Evolutionary conservation across 1,140 invertebrate genomes (phyloP).

Genomic region (Fragariocoptes setiger): DNA sequence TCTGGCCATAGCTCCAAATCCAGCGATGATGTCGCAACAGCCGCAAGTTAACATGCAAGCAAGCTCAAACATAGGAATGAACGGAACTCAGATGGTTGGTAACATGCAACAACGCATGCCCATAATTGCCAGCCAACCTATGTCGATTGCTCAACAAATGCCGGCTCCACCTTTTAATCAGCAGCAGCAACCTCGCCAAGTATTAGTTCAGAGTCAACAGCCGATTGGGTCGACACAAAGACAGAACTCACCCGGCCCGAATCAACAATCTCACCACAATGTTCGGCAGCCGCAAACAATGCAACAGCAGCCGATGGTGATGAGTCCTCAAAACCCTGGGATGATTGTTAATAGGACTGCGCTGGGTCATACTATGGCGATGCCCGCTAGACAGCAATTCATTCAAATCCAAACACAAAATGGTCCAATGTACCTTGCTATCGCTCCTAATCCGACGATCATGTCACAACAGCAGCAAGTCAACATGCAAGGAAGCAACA

Average conservation of each 20-base stretch:
- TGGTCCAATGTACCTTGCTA: slow-evolving; percentile 19
- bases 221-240: not conserved
- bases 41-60: not conserved
- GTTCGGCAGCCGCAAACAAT: not conserved
- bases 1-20: not conserved
- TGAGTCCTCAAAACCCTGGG: slow-evolving; percentile 7
- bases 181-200: not conserved
- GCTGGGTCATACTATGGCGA: not conserved
- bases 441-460: slow-evolving; percentile 1
- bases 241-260: not conserved
- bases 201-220: not conserved
- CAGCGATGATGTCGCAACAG: not conserved
- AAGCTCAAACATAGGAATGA: too few species aligned
- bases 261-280: not conserved
- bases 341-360: slow-evolving; percentile 1
- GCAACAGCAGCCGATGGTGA: not conserved
- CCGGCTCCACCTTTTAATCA: not conserved
- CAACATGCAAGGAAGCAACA: not conserved
- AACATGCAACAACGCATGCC: not conserved
- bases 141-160: not conserved
- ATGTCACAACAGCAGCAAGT: slow-evolving; percentile 1
- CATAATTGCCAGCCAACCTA: too few species aligned
- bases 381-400: slow-evolving; percentile 12
- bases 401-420: slow-evolving; percentile 21
- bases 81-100: not conserved